Conservation (phyloP, 2,888 invertebrate species). For the Biston stratarius region DNA sequence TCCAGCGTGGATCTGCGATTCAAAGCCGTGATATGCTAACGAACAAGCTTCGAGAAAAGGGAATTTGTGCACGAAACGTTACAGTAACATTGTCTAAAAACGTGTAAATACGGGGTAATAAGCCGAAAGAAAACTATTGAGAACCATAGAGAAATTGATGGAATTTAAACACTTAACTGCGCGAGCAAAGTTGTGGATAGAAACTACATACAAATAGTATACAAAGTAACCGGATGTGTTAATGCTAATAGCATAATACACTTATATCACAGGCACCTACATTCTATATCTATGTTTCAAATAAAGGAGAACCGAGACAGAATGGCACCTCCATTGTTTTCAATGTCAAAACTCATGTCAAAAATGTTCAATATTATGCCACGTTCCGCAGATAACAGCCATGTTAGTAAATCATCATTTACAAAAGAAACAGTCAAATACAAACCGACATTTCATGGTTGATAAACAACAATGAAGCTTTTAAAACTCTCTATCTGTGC, state of each 20-base stretch:
- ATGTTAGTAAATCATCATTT: constrained; percentile 9
- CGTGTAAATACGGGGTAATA: neutral
- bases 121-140: too few species aligned
- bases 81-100: constrained; percentile 8
- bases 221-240: too few species aligned
- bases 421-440: constrained; percentile 21
- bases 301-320: neutral
- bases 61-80: constrained; percentile 18
- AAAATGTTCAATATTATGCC: neutral
- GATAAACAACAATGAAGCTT: constrained; percentile 18
- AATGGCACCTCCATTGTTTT: neutral
- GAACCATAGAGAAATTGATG: too few species aligned
- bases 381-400: neutral
- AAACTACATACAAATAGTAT: neutral
- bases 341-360: neutral
- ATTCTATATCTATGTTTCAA: too few species aligned
- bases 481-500: constrained; percentile 27
- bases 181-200: neutral
- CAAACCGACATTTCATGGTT: constrained; percentile 11
- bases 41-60: constrained; percentile 38
- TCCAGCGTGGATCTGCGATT: constrained; percentile 10
- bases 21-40: constrained; percentile 39
- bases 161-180: too few species aligned
- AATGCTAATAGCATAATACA: too few species aligned
- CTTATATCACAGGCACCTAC: too few species aligned